phyloP scores from a whole-genome alignment of 1,140 invertebrate genomes.

The Polypedilum pembai region DNA sequence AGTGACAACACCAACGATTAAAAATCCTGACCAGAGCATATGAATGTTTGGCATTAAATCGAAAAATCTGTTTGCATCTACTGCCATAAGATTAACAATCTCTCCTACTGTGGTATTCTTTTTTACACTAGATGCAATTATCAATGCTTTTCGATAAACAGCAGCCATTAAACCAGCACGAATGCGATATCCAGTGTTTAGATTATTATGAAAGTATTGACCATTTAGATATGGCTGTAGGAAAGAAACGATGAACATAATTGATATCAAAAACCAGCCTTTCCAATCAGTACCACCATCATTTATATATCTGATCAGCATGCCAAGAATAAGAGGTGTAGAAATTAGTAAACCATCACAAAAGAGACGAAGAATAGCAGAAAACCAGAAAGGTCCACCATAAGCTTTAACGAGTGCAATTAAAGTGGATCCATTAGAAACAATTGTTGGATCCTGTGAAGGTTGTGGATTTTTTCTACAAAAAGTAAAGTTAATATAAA shows the following conservation, averaged over 20 bases:
- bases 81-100: conserved; percentile 84
- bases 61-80: conserved; percentile 60
- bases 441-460: conserved; percentile 50
- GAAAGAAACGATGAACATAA: conserved; percentile 65
- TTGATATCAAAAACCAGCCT: conserved; percentile 67
- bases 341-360: conserved; percentile 79
- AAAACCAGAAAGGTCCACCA: conserved; percentile 69
- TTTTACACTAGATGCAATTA: conserved; percentile 61
- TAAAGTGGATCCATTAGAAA: conserved; percentile 57
- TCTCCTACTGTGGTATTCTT: conserved; percentile 78
- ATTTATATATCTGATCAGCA: conserved; percentile 35
- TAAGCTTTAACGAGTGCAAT: conserved; percentile 63
- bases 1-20: conserved; percentile 53
- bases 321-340: conserved; percentile 66
- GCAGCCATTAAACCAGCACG: conserved; percentile 79
- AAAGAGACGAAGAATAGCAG: conserved; percentile 63
- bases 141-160: conserved; percentile 78
- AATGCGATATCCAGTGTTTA: conserved; percentile 76
- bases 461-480: not conserved
- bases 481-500: not conserved
- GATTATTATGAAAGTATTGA: conserved; percentile 80
- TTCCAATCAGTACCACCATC: conserved; percentile 61
- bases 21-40: conserved; percentile 41
- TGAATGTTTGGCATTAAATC: conserved; percentile 59
- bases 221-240: conserved; percentile 76